These are phyloP conservation scores for Drosophila athabasca DNA, from an alignment of 1,140 invertebrate species.

Conservation along the genomic window DNA sequence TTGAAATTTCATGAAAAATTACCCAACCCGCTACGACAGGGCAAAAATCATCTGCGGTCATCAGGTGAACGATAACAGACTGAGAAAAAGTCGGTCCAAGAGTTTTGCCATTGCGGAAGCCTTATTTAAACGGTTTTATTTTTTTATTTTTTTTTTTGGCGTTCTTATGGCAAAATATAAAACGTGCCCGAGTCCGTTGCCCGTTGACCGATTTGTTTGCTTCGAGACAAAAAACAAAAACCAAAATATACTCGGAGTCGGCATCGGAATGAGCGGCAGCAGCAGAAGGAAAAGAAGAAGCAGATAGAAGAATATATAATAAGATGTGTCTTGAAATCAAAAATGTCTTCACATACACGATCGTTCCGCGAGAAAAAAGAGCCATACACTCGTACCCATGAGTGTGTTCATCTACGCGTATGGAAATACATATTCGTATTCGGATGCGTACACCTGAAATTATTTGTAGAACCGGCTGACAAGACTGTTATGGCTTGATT, in stretches of 20 bases:
- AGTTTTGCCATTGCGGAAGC: slow-evolving; percentile 56
- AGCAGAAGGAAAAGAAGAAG: slow-evolving; percentile 22
- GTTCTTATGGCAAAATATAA: slow-evolving; percentile 25
- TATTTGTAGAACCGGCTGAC: slow-evolving; percentile 51
- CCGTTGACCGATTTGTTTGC: slow-evolving; percentile 61
- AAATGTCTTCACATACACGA: slow-evolving; percentile 31
- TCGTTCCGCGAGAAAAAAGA: slow-evolving; percentile 33
- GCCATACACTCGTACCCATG: not conserved
- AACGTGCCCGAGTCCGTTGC: slow-evolving; percentile 54
- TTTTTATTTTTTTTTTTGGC: slow-evolving; percentile 14
- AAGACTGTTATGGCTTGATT: slow-evolving; percentile 15
- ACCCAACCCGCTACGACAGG: slow-evolving; percentile 35
- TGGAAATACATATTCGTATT: too few relatives aligned
- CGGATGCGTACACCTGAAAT: slow-evolving; percentile 36
- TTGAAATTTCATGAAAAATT: slow-evolving; percentile 48
- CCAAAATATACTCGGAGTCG: not conserved
- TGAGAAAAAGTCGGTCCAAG: slow-evolving; percentile 33
- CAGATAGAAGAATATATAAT: slow-evolving; percentile 30
- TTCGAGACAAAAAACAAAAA: slow-evolving; percentile 18
- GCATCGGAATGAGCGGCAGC: too few relatives aligned
- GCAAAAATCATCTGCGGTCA: slow-evolving; percentile 34
- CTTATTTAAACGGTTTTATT: slow-evolving; percentile 39
- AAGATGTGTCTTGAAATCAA: slow-evolving; percentile 50
- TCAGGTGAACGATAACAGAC: slow-evolving; percentile 58
- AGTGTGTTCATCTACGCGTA: not conserved